Percentiles rank a stretch among this genome's conserved stretches.
Evolutionary conservation across 2,888 invertebrate species (phyloP).

Genomic region (Anodontia alba): DNA sequence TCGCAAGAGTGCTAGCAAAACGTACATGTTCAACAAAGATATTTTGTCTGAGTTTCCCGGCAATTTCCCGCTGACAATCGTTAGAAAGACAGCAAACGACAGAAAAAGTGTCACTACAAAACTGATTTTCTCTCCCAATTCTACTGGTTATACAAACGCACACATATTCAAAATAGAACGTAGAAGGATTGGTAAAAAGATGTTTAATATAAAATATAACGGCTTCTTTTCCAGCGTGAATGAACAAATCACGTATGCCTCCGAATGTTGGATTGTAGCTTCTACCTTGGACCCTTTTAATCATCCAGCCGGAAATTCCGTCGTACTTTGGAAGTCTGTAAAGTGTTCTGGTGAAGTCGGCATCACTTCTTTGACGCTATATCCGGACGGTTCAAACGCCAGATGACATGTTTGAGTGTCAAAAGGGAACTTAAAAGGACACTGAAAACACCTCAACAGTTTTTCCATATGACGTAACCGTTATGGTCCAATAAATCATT

Average conservation of each 20-base stretch:
- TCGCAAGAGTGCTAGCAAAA: slow-evolving; percentile 46
- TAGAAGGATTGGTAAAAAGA: slow-evolving; percentile 49
- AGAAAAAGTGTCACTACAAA: slow-evolving; percentile 60
- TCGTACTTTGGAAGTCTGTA: slow-evolving; percentile 41
- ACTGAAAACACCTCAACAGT: slow-evolving; percentile 45
- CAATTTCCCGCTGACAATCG: slow-evolving; percentile 52
- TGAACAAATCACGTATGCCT: slow-evolving; percentile 37
- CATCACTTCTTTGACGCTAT: slow-evolving; percentile 31
- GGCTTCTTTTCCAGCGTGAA: slow-evolving; percentile 43
- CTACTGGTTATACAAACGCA: slow-evolving; percentile 53
- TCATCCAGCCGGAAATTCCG: slow-evolving; percentile 46
- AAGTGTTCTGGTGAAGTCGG: slow-evolving; percentile 27
- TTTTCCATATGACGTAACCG: slow-evolving; percentile 42
- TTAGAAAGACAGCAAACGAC: slow-evolving; percentile 55
- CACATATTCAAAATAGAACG: slow-evolving; percentile 54
- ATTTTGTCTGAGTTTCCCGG: slow-evolving; percentile 52
- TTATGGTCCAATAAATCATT: slow-evolving; percentile 25
- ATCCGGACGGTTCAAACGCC: slow-evolving; percentile 46
- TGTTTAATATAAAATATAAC: slow-evolving; percentile 48
- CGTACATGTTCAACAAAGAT: slow-evolving; percentile 47
- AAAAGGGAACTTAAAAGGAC: slow-evolving; percentile 50
- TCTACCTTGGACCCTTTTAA: slow-evolving; percentile 30
- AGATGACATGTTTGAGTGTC: slow-evolving; percentile 50
- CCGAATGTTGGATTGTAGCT: not conserved
- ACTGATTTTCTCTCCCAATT: slow-evolving; percentile 54